Percentiles rank a stretch among this genome's conserved stretches.
These are phyloP conservation scores for Sorex fumeus DNA, from an alignment of 2,113 vertebrate species.

Conservation along the genomic window DNA sequence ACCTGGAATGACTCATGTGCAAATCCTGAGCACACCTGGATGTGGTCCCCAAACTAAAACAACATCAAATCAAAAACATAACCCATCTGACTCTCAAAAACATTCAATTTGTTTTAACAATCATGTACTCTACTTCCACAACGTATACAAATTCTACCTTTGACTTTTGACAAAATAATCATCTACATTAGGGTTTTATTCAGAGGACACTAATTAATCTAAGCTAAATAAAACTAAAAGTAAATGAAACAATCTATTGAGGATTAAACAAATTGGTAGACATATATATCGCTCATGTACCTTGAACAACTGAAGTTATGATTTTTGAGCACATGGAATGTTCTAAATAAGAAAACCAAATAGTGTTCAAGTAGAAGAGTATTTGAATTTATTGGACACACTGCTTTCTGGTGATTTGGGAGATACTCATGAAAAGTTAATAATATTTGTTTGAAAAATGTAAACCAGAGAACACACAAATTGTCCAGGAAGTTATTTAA, in stretches of 20 bases:
- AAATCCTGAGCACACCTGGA: no score
- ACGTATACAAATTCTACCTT: background rate
- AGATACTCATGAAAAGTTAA: slow-evolving; percentile 65
- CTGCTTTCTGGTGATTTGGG: slow-evolving; percentile 17
- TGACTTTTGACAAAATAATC: slow-evolving; percentile 6
- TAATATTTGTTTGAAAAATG: slow-evolving; percentile 64
- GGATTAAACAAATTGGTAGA: background rate
- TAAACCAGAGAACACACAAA: slow-evolving; percentile 58
- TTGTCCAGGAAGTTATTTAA: slow-evolving; percentile 66
- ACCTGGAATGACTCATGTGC: no score
- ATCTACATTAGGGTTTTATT: background rate
- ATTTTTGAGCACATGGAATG: background rate
- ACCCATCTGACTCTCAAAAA: background rate
- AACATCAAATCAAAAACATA: background rate
- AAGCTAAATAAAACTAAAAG: background rate
- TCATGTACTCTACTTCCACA: background rate
- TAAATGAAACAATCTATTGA: background rate
- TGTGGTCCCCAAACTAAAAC: no score
- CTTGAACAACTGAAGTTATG: background rate
- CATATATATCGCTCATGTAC: background rate
- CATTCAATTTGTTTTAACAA: background rate
- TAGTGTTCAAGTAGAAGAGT: slow-evolving; percentile 2
- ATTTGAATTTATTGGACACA: background rate
- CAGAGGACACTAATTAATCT: background rate
- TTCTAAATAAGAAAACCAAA: slow-evolving; percentile 4